Evolutionary conservation across 2,113 vertebrate species (phyloP), one percentile per base, ranked within the genome.

Genomic region (Dunckerocampus dactyliophorus): DNA sequence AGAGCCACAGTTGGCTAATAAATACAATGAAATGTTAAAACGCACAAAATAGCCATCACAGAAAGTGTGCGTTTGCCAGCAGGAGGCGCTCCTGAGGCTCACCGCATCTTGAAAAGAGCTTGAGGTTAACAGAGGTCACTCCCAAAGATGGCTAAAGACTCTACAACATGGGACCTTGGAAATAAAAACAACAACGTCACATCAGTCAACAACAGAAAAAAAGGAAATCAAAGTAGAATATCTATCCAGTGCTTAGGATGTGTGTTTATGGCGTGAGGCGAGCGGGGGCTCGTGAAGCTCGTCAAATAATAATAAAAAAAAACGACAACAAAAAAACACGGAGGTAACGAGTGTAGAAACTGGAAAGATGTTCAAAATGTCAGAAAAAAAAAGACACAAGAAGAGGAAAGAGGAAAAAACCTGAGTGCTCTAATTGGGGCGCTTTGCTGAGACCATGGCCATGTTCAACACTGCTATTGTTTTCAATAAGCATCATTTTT

Each of bases 131-230:
- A 56, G 54, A 42, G 54, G 54, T 31, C 54, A 42, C 13, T 21
- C 39, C 16, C 17, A 20, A 59, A 16, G 37, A 59, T 28, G 57
- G 57, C 45, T 42, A 42, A 55, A 39, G 47, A 8, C 34, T 37
- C 31, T 37, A 55, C 53, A 19, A 55, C 17, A 6, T 54, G 53
- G n/a, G 53, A 56, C 34, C 31, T 14, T 3, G 39, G 79, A 76
- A 68, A 75, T 92, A 83, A 87, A 76, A 93, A 95, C 90, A 92
- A 94, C 92, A 93, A 92, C 90, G 97, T 98, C 96, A 98, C 95
- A 97, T 98, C 98, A 95, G 92, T 96, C 93, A 94, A 94, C 93
- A 94, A 91, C 92, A 94, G 93, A 94, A 93, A 93, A 54, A 93
- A 94, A 92, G 93, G 92, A 49, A 62, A 73, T 51, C 47, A 69